These are phyloP conservation scores for Drosophila subobscura DNA, from an alignment of 1,140 invertebrate species.

Conservation along the genomic window DNA sequence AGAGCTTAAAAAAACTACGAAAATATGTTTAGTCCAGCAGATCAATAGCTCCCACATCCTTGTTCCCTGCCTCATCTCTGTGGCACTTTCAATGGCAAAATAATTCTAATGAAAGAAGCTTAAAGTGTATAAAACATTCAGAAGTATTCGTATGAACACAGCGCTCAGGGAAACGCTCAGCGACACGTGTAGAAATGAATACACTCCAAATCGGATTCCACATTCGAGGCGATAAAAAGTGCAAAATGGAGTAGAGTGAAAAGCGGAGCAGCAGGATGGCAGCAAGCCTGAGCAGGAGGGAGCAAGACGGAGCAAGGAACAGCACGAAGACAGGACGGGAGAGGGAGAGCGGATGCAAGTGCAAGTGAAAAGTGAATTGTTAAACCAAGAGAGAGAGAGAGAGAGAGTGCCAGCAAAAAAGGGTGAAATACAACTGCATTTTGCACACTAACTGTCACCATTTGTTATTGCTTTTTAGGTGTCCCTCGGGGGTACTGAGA, in stretches of 20 bases:
- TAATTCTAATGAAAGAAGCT: slow-evolving; percentile 26
- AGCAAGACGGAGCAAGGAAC: no score
- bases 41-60: no score
- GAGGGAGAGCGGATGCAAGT: background rate
- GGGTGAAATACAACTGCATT: slow-evolving; percentile 30
- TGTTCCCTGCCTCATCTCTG: no score
- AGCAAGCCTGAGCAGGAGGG: no score
- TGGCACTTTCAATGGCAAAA: no score
- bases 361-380: slow-evolving; percentile 57
- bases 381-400: slow-evolving; percentile 25
- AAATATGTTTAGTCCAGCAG: no score
- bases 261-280: background rate
- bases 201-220: slow-evolving; percentile 21
- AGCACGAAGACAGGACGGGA: no score
- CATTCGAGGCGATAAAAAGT: slow-evolving; percentile 31
- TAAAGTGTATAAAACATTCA: slow-evolving; percentile 24
- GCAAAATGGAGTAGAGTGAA: slow-evolving; percentile 21
- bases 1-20: no score
- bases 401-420: slow-evolving; percentile 5
- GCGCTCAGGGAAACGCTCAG: slow-evolving; percentile 33
- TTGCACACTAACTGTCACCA: slow-evolving; percentile 59
- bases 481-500: background rate
- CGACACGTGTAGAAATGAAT: slow-evolving; percentile 36
- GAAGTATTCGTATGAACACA: slow-evolving; percentile 35
- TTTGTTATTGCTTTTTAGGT: slow-evolving; percentile 62